Percentiles rank a stretch among this genome's conserved stretches.
phyloP scores from a whole-genome alignment of 1,140 invertebrate species.

The Parapsyche elsis region DNA sequence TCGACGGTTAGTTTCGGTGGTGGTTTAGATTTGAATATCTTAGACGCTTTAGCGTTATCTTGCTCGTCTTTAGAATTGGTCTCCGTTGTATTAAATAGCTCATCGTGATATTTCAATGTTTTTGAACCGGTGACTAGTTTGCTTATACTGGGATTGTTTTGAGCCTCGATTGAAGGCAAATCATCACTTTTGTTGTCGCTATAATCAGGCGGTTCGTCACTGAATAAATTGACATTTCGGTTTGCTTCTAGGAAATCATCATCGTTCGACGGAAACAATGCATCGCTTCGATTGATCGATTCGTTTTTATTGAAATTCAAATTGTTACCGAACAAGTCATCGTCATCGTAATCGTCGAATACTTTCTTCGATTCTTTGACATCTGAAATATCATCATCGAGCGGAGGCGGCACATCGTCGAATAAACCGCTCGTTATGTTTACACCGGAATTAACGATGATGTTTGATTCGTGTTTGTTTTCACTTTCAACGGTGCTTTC shows the following conservation, averaged over 20 bases:
- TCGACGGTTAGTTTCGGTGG: background rate
- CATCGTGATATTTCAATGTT: background rate
- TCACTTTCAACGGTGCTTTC: slow-evolving; percentile 49
- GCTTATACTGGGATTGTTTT: background rate
- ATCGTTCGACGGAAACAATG: background rate
- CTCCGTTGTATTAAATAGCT: background rate
- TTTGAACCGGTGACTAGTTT: background rate
- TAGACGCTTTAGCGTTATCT: background rate
- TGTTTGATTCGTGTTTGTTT: background rate
- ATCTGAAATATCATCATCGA: slow-evolving; percentile 32
- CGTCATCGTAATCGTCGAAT: slow-evolving; percentile 50
- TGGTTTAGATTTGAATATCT: background rate
- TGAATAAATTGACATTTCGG: slow-evolving; percentile 59
- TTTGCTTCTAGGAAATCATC: background rate
- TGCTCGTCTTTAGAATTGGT: background rate
- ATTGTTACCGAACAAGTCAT: slow-evolving; percentile 54
- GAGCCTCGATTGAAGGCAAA: background rate
- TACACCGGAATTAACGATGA: background rate
- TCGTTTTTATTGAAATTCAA: slow-evolving; percentile 60
- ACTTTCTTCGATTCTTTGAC: slow-evolving; percentile 39
- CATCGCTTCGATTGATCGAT: slow-evolving; percentile 60
- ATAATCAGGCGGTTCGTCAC: slow-evolving; percentile 56
- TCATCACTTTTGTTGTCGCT: slow-evolving; percentile 35
- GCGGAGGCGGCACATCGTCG: slow-evolving; percentile 39
- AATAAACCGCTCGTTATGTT: slow-evolving; percentile 33